These are phyloP conservation scores for Tipula vernalis DNA, from an alignment of 2,888 invertebrate species.

Conservation along the genomic window DNA sequence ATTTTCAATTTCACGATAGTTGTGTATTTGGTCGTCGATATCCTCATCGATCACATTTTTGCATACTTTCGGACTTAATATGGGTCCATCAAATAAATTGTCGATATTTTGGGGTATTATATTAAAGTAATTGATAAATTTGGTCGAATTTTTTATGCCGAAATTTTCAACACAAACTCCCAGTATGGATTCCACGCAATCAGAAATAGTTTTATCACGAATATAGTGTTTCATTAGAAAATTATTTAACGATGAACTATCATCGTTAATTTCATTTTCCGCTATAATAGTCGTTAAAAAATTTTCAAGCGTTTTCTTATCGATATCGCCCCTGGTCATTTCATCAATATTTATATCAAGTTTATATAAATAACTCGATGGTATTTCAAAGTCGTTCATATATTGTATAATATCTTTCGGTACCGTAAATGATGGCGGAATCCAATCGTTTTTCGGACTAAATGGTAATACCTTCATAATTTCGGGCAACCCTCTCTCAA, in stretches of 20 bases:
- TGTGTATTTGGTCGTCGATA: slow-evolving; percentile 37
- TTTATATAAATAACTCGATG: slow-evolving; percentile 38
- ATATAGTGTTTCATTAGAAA: slow-evolving; percentile 39
- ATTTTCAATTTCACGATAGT: slow-evolving; percentile 43
- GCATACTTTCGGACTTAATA: slow-evolving; percentile 26
- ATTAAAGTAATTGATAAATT: slow-evolving; percentile 50
- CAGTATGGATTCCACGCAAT: slow-evolving; percentile 68
- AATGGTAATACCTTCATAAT: slow-evolving; percentile 50
- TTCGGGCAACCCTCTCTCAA: slow-evolving; percentile 23
- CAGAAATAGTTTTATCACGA: slow-evolving; percentile 57
- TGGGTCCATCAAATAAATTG: slow-evolving; percentile 24
- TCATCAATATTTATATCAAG: slow-evolving; percentile 37
- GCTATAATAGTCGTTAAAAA: slow-evolving; percentile 22
- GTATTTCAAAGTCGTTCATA: slow-evolving; percentile 24
- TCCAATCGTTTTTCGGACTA: slow-evolving; percentile 55
- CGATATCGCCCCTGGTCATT: slow-evolving; percentile 25
- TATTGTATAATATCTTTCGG: slow-evolving; percentile 36
- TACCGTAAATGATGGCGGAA: slow-evolving; percentile 63
- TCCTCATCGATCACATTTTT: slow-evolving; percentile 31
- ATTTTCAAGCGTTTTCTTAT: slow-evolving; percentile 19
- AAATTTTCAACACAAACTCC: slow-evolving; percentile 53
- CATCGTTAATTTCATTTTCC: slow-evolving; percentile 21
- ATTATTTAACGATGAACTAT: slow-evolving; percentile 29
- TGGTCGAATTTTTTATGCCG: slow-evolving; percentile 36
- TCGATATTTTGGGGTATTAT: slow-evolving; percentile 40